phyloP scores from a whole-genome alignment of 2,888 invertebrate species.

The Sisyra terminalis region DNA sequence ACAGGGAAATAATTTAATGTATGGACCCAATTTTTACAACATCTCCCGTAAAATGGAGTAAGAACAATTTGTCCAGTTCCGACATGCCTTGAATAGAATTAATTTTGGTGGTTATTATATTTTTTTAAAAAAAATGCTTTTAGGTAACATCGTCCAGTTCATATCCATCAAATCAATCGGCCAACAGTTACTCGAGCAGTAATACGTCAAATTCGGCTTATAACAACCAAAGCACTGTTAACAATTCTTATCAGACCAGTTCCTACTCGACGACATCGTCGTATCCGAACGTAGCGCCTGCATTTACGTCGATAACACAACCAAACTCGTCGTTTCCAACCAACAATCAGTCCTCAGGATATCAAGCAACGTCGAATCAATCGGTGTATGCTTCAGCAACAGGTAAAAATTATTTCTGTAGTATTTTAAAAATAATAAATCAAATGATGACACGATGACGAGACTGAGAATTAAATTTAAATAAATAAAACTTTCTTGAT shows the following conservation, averaged over 20 bases:
- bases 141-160: constrained; percentile 29
- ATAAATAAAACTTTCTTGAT: constrained; percentile 8
- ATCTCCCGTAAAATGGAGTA: too few species aligned
- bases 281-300: constrained; percentile 13
- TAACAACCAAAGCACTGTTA: constrained; percentile 1
- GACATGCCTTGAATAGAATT: too few species aligned
- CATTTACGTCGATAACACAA: constrained; percentile 23
- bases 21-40: too few species aligned
- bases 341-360: constrained; percentile 18
- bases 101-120: too few species aligned
- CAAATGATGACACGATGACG: constrained; percentile 21
- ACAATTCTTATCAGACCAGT: constrained; percentile 21
- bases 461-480: constrained; percentile 15
- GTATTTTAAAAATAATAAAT: too few species aligned
- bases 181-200: constrained; percentile 17
- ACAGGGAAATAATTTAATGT: too few species aligned
- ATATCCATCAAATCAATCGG: constrained; percentile 17
- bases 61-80: too few species aligned
- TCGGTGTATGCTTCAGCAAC: constrained; percentile 26
- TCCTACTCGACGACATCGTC: constrained; percentile 22
- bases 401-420: too few species aligned
- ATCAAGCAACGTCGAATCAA: constrained; percentile 25
- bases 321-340: constrained; percentile 21
- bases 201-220: constrained; percentile 8
- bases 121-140: constrained; percentile 14